Conservation (phyloP, 2,888 invertebrate species). For the Drosophila nr. perissopoda region DNA sequence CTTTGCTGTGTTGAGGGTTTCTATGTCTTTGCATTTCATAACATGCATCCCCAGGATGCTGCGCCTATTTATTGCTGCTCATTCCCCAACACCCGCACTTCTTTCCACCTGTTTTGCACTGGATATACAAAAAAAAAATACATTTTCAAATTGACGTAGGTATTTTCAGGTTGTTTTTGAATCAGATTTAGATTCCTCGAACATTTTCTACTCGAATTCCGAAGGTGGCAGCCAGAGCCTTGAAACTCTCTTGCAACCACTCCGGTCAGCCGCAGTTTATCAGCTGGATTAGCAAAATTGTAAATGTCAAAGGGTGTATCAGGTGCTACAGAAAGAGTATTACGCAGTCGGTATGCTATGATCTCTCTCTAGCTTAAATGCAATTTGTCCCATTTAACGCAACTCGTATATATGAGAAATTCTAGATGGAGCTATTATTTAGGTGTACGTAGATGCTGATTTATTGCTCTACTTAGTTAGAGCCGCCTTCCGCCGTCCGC, state of each 20-base stretch:
- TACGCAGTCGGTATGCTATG: background rate
- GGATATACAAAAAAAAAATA: background rate
- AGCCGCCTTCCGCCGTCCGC: conserved; percentile 19
- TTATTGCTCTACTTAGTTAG: conserved; percentile 56
- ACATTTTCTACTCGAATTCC: too few relatives aligned
- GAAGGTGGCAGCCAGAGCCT: background rate
- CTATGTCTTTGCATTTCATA: too few relatives aligned
- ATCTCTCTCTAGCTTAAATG: background rate
- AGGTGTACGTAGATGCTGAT: conserved; percentile 46
- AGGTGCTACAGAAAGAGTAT: background rate
- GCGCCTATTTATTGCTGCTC: too few relatives aligned
- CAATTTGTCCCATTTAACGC: background rate
- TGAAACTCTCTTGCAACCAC: background rate
- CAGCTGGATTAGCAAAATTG: background rate
- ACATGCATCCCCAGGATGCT: too few relatives aligned
- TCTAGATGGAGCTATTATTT: conserved; percentile 23
- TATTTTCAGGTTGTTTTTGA: too few relatives aligned
- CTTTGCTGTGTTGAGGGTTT: too few relatives aligned
- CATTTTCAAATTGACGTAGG: too few relatives aligned
- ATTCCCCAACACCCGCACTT: too few relatives aligned
- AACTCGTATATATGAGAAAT: background rate
- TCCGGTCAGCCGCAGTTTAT: background rate
- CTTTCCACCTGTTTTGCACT: background rate
- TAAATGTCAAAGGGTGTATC: background rate
- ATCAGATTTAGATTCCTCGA: too few relatives aligned